Base-by-base conservation (phyloP, 2,888 invertebrate species). In the Boloria euphrosyne region DNA sequence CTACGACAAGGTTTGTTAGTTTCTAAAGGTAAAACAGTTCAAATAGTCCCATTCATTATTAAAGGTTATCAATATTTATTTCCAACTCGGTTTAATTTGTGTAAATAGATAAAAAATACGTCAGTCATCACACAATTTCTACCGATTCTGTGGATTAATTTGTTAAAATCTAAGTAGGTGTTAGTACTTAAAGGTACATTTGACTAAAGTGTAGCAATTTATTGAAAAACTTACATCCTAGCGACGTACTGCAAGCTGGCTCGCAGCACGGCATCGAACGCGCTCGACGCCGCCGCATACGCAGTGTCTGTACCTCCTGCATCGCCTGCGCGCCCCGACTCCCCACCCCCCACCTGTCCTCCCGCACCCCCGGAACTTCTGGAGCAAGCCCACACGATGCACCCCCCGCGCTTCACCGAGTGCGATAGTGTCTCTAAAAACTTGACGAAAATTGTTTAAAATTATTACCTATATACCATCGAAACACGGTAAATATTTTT, bases 371-470 rank as follows among this genome's bases (percentile, higher is more conserved):
- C 66, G n/a, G 62, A 53, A 44, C 74, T 67, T 2, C 78, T 79
- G 46, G 71, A 62, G 75, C 87, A 84, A 58, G 85, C 86, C 91
- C 90, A 92, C 49, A 81, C 83, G 47, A 92, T 75, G 66, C 78
- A 77, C 0, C 91, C 91, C 3, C 85, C 86, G 7, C 68, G 71
- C 5, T 72, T 75, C 53, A 91, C 83, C 75, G 75, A 3, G 69
- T 49, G 31, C 0, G 86, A 81, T 4, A 89, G 73, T 2, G 76
- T 75, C 71, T 91, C 87, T 74, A 91, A 74, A 65, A 84, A 72
- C 91, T 91, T 78, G 31, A 38, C 73, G 13, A 44, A 55, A 43
- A 55, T 46, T 16, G 16, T 16, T 13, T 57, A 17, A 52, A 6
- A 18, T 17, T 27, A 52, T 52, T 52, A 52, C n/a, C 10, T 52